These are phyloP conservation scores for Mustelus asterias DNA, from an alignment of 2,113 vertebrate genomes.

Conservation along the genomic window DNA sequence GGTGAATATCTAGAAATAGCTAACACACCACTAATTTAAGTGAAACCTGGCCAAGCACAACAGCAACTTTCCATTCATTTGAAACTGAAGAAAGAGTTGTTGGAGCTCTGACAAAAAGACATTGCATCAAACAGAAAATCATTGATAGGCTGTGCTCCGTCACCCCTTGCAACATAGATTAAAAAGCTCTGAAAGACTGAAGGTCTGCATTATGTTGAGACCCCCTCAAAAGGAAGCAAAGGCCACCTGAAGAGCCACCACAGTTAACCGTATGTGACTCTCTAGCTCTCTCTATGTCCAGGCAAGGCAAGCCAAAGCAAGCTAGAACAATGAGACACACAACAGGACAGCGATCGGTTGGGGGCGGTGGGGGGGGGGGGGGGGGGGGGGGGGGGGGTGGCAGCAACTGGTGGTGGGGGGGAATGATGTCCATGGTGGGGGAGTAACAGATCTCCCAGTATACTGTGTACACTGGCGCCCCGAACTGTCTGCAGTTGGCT, in stretches of 20 bases:
- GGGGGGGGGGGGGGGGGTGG: too few relatives aligned
- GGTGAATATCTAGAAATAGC: not conserved
- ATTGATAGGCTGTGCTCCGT: not conserved
- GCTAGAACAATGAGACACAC: not conserved
- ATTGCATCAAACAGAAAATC: not conserved
- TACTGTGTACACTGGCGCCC: too few relatives aligned
- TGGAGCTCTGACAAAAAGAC: not conserved
- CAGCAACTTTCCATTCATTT: not conserved
- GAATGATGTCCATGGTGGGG: too few relatives aligned
- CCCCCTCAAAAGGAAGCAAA: too few relatives aligned
- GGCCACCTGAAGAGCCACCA: too few relatives aligned
- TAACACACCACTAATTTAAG: not conserved
- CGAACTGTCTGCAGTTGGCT: too few relatives aligned
- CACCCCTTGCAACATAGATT: not conserved
- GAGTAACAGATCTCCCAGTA: too few relatives aligned
- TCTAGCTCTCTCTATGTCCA: too few relatives aligned
- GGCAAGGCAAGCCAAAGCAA: not conserved
- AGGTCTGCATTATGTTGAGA: not conserved
- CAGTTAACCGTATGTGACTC: too few relatives aligned
- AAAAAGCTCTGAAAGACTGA: not conserved
- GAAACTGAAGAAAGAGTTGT: not conserved
- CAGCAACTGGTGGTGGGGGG: too few relatives aligned
- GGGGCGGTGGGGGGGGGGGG: too few relatives aligned
- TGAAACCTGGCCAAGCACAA: not conserved
- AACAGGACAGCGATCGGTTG: not conserved